Evolutionary conservation across 2,113 vertebrate genomes (phyloP), one percentile per base, ranked within the genome.

Genomic region (Aphyosemion australe): DNA sequence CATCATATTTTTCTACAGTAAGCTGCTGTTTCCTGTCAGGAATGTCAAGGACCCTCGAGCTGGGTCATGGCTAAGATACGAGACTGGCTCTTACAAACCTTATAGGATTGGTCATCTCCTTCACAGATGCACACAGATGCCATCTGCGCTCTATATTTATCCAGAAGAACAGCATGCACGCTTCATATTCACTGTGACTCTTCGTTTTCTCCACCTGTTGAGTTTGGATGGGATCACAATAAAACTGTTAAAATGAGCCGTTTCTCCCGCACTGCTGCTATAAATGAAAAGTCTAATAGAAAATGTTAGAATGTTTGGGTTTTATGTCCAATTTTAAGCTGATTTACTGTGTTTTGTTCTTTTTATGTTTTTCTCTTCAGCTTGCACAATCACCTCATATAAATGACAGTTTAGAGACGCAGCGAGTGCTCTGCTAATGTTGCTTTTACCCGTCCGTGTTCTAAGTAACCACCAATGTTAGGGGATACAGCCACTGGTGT

Each of bases 381-480:
- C 26, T 42, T 53, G 47, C 19, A 39, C 59, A 59, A 39, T 60
- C 62, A 12, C 63, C 37, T 1, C 2, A 42, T 60, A 66, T 73
- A 75, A 61, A 58, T 80, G 9, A 9, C 5, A 34, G 6, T n/a
- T n/a, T 7, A 74, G 71, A 73, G 50, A 74, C 53, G 61, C 41
- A 20, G 12, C 11, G 42, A 43, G 18, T 56, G 47, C 43, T 4
- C 49, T 47, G 8, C 39, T 54, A 58, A 31, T 67, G 66, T 70
- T 59, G 31, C 6, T 52, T 26, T 65, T 41, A 21, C 49, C 59
- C 32, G 26, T 26, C 26, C 47, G 50, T 43, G 59, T 70, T 37
- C 51, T 19, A 52, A 31, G 7, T 57, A 13, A 26, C 31, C n/a
- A n/a, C 76, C 60, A 19, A 53, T 60, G 34, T 65, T 49, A 15